Evolutionary conservation across 2,797 vertebrate species (phyloP).

Genomic region (Streptopelia turtur): DNA sequence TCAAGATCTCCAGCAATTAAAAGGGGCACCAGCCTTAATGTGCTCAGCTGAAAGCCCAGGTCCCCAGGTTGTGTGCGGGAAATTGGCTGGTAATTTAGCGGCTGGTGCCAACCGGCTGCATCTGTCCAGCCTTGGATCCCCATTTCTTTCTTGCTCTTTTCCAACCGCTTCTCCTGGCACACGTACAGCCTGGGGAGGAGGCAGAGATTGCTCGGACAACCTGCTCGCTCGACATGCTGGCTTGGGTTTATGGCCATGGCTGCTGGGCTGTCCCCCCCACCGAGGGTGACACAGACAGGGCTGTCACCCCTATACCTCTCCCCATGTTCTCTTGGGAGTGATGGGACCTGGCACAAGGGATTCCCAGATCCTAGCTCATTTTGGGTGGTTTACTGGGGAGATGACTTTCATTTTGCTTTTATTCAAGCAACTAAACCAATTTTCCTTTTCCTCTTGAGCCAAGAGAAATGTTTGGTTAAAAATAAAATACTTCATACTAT

Average conservation of each 20-base stretch:
- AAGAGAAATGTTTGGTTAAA: neutral
- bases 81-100: constrained; percentile 46
- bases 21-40: constrained; percentile 10
- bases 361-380: neutral
- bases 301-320: fast-evolving
- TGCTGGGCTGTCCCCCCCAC: neutral
- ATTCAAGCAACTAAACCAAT: neutral
- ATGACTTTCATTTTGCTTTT: neutral
- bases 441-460: neutral
- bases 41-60: constrained; percentile 34
- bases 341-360: neutral
- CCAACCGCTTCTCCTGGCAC: constrained; percentile 12
- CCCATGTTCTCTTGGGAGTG: neutral
- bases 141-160: constrained; percentile 29
- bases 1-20: constrained; percentile 32
- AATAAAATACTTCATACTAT: neutral
- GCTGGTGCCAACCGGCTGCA: constrained; percentile 44
- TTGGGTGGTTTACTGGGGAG: neutral
- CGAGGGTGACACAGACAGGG: fast-evolving
- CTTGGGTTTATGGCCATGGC: neutral
- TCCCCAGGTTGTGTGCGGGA: constrained; percentile 34
- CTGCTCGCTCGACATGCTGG: neutral
- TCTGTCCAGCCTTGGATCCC: constrained; percentile 32
- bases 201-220: neutral
- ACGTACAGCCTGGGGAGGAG: neutral